Conservation (phyloP, 2,888 invertebrate genomes). For the Aporophyla lueneburgensis region DNA sequence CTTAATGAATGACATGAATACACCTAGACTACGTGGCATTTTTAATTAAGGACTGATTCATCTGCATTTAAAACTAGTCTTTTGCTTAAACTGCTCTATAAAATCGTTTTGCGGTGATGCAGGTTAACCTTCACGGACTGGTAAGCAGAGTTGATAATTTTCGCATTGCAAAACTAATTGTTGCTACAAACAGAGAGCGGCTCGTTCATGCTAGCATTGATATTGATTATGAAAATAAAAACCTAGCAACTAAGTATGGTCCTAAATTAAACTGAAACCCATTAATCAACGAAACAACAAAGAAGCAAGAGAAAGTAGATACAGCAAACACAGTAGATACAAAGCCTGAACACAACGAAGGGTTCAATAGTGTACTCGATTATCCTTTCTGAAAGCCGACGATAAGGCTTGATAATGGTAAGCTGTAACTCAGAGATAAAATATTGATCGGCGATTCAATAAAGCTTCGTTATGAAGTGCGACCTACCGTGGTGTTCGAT, state of each 20-base stretch:
- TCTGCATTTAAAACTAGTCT: background rate
- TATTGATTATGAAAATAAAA: conserved; percentile 1
- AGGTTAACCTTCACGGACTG: conserved; percentile 17
- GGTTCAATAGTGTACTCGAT: conserved; percentile 66
- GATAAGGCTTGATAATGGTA: conserved; percentile 72
- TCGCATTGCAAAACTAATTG: background rate
- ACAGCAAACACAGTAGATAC: conserved; percentile 31
- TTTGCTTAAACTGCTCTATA: background rate
- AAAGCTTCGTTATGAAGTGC: conserved; percentile 75
- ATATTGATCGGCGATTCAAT: conserved; percentile 79
- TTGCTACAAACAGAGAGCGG: background rate
- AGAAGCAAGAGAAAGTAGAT: conserved; percentile 45
- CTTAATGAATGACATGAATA: conserved; percentile 49
- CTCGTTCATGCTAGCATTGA: background rate
- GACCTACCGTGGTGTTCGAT: conserved; percentile 63
- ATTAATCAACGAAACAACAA: conserved; percentile 46
- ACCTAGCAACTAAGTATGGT: background rate
- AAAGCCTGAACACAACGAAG: conserved; percentile 53
- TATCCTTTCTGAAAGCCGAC: conserved; percentile 69
- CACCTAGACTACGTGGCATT: background rate
- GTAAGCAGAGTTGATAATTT: conserved; percentile 15
- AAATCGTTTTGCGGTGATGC: conserved; percentile 8
- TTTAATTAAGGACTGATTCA: background rate
- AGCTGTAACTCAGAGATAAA: conserved; percentile 72
- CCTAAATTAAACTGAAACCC: conserved; percentile 14